Evolutionary conservation across 92 coral and sea anemone species (phyloP).

Genomic region (Scolanthus callimorphus): DNA sequence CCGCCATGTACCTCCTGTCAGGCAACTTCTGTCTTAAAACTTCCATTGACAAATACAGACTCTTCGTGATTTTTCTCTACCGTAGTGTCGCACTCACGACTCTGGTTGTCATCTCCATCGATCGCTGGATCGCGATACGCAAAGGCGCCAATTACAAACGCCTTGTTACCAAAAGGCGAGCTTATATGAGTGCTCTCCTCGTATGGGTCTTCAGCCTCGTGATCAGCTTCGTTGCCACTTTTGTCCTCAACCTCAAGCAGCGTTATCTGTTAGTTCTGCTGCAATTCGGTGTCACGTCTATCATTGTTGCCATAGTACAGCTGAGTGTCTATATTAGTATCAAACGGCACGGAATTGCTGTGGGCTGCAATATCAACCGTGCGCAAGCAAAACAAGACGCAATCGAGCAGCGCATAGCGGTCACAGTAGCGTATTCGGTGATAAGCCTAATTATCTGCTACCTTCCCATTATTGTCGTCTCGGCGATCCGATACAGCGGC

Average conservation of each 20-base stretch:
- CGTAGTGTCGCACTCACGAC: slow-evolving; percentile 35
- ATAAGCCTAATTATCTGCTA: slow-evolving; percentile 6
- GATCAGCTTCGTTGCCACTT: slow-evolving; percentile 19
- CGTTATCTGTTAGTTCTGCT: slow-evolving; percentile 16
- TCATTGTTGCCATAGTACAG: slow-evolving; percentile 15
- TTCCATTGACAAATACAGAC: slow-evolving; percentile 5
- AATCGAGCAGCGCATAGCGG: slow-evolving; percentile 12
- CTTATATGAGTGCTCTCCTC: background rate
- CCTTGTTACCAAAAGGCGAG: slow-evolving; percentile 6
- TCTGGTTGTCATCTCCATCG: slow-evolving; percentile 25
- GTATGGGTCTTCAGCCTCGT: slow-evolving; percentile 19
- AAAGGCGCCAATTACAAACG: slow-evolving; percentile 1
- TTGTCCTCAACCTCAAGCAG: slow-evolving; percentile 8
- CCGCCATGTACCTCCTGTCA: slow-evolving; percentile 2
- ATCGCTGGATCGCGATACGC: slow-evolving; percentile 25
- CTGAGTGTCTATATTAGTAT: slow-evolving; percentile 13
- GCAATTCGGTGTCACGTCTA: slow-evolving; percentile 20
- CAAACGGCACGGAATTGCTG: slow-evolving; percentile 2
- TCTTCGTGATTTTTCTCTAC: slow-evolving; percentile 21
- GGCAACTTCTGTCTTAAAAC: slow-evolving; percentile 21
- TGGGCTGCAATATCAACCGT: slow-evolving; percentile 1
- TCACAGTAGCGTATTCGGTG: slow-evolving; percentile 4
- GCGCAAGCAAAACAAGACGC: slow-evolving; percentile 9
- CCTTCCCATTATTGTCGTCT: slow-evolving; percentile 20
- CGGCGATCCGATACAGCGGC: slow-evolving; percentile 17